Evolutionary conservation across 2,888 invertebrate genomes (phyloP), one percentile per base, ranked within the genome.

Genomic region (Mesorhabditis spiculigera): DNA sequence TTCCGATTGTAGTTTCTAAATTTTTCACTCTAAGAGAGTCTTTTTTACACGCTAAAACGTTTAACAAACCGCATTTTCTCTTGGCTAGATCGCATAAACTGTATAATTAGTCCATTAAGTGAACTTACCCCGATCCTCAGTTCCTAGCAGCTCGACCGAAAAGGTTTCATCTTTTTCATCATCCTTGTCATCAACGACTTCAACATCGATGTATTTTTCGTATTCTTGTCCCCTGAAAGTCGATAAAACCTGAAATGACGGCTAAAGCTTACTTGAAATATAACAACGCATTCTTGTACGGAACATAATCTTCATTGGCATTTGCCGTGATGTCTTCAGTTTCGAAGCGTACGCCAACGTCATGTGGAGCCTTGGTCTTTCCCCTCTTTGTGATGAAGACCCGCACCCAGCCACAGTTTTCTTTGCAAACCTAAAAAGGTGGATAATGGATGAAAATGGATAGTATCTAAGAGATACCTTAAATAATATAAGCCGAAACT

Each of bases 131-230:
- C 28, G 41, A 8, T 68, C 70, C 45, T 75, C 74, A 44, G 68
- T 61, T 50, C 69, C 66, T 43, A 67, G 45, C 13, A 80, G 79
- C 73, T 89, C 89, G 28, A 90, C 85, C 78, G 89, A 89, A 85
- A 90, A 90, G 74, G 89, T 89, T 80, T 90, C 90, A 80, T 90
- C 90, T 83, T 90, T 90, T 79, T 90, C 90, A 13, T 89, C 88
- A 68, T 88, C 87, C 86, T 88, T 87, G 76, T 90, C 90, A 78
- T 90, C 89, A 43, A 89, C 87, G 71, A 90, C 89, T 3, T 88
- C 87, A 66, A 90, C 88, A 72, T 89, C 88, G 62, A 90, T 84
- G 63, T 86, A 85, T 77, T 89, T 88, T 76, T 88, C 87, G 10
- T 87, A 87, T 87, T 90, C 88, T 6, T 87, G 86, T 67, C 86